phyloP scores from a whole-genome alignment of 1,140 invertebrate species.

The Adoxophyes honmai region DNA sequence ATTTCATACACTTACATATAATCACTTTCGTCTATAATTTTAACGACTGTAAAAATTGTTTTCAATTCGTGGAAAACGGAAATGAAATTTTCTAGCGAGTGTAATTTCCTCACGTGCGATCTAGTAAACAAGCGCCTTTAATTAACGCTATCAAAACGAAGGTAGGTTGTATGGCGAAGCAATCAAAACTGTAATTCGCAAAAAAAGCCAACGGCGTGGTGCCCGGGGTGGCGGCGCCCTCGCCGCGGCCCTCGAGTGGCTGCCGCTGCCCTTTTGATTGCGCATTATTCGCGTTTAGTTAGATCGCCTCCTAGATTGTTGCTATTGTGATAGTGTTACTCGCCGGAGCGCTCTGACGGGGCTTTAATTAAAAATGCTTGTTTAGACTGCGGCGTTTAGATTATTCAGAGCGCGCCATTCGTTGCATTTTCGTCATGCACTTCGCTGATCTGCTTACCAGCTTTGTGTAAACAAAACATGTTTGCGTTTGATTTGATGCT shows the following conservation, averaged over 20 bases:
- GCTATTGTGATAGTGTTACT: constrained; percentile 71
- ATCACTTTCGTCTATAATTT: too few relatives aligned
- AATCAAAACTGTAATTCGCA: constrained; percentile 58
- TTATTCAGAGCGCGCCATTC: background rate
- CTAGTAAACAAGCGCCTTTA: constrained; percentile 3
- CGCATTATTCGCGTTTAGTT: constrained; percentile 73
- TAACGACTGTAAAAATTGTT: too few relatives aligned
- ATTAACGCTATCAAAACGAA: constrained; percentile 1
- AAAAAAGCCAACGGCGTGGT: constrained; percentile 34
- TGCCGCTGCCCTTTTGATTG: constrained; percentile 72
- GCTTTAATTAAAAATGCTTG: constrained; percentile 74
- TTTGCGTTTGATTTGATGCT: too few relatives aligned
- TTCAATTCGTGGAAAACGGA: too few relatives aligned
- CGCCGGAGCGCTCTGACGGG: constrained; percentile 64
- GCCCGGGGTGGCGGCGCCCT: constrained; percentile 20
- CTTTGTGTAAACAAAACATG: background rate
- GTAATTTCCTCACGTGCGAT: background rate
- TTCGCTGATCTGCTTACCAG: background rate
- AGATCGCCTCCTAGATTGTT: constrained; percentile 75
- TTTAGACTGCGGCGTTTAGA: constrained; percentile 29
- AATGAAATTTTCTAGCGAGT: background rate
- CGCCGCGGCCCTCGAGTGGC: constrained; percentile 38
- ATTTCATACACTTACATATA: too few relatives aligned
- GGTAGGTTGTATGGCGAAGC: constrained; percentile 34
- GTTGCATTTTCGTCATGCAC: background rate